These are phyloP conservation scores for Phyllopteryx taeniolatus DNA, from an alignment of 2,113 vertebrate species.

Conservation along the genomic window DNA sequence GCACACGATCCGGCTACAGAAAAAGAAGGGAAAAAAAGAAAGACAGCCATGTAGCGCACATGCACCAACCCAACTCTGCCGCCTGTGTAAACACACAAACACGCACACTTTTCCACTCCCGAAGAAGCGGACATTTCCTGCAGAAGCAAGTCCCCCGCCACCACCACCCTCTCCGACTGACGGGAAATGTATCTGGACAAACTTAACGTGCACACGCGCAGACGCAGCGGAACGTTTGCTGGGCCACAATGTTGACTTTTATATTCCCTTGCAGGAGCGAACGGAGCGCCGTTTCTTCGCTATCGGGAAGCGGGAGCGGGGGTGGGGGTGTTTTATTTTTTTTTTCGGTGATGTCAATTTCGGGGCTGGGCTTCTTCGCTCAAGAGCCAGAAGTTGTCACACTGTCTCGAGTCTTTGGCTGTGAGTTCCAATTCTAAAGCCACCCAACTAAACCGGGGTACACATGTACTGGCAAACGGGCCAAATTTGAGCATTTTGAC, in stretches of 20 bases:
- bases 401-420: slow-evolving; percentile 3
- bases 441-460: neutral
- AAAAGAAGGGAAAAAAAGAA: slow-evolving; percentile 19
- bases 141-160: slow-evolving; percentile 23
- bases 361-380: slow-evolving; percentile 27
- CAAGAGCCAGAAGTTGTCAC: slow-evolving; percentile 22
- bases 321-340: slow-evolving; percentile 1
- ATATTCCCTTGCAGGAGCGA: slow-evolving; percentile 58
- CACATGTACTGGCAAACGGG: no score
- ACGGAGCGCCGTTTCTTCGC: slow-evolving; percentile 51
- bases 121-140: slow-evolving; percentile 62
- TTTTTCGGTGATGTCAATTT: slow-evolving; percentile 36
- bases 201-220: slow-evolving; percentile 44
- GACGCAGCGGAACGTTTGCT: slow-evolving; percentile 58
- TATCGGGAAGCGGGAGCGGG: slow-evolving; percentile 33
- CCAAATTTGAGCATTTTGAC: neutral
- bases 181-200: slow-evolving; percentile 66
- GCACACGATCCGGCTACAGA: slow-evolving; percentile 20
- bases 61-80: slow-evolving; percentile 24
- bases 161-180: slow-evolving; percentile 6
- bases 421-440: neutral
- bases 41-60: slow-evolving; percentile 1
- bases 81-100: slow-evolving; percentile 22
- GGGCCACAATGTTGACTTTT: slow-evolving; percentile 71
- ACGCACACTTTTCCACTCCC: slow-evolving; percentile 54